These are phyloP conservation scores for Drosophila rufa DNA, from an alignment of 1,140 invertebrate genomes.

Conservation along the genomic window DNA sequence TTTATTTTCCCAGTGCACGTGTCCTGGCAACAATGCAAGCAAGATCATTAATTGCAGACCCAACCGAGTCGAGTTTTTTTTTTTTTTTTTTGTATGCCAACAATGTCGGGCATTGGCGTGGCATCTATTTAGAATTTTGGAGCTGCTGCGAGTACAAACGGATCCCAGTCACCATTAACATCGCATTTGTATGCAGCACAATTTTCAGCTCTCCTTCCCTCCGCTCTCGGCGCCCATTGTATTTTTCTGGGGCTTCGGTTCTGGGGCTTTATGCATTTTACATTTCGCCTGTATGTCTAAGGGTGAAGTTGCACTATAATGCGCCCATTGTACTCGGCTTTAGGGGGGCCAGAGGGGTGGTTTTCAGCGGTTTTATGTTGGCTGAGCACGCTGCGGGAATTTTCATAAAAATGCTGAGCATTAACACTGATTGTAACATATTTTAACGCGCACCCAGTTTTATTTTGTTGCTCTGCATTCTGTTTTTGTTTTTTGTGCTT, in stretches of 20 bases:
- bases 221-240: slow-evolving; percentile 46
- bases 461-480: slow-evolving; percentile 33
- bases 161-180: slow-evolving; percentile 56
- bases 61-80: slow-evolving; percentile 9
- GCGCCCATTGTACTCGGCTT: slow-evolving; percentile 56
- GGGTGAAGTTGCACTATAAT: slow-evolving; percentile 67
- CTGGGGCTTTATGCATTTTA: slow-evolving; percentile 47
- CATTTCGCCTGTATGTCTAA: slow-evolving; percentile 35
- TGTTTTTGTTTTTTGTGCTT: slow-evolving; percentile 4
- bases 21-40: slow-evolving; percentile 31
- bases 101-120: slow-evolving; percentile 43
- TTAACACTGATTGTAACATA: slow-evolving; percentile 82
- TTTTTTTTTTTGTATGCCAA: slow-evolving; percentile 39
- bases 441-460: slow-evolving; percentile 63
- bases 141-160: slow-evolving; percentile 35
- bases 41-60: slow-evolving; percentile 72
- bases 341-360: background rate
- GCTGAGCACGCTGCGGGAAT: slow-evolving; percentile 55
- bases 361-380: slow-evolving; percentile 26
- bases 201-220: slow-evolving; percentile 46
- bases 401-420: slow-evolving; percentile 78
- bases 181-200: slow-evolving; percentile 63
- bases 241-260: slow-evolving; percentile 42
- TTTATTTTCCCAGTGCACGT: slow-evolving; percentile 17
- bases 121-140: slow-evolving; percentile 43